Conservation (phyloP, 2,113 vertebrate species). For the Benitochromis conjunctus region DNA sequence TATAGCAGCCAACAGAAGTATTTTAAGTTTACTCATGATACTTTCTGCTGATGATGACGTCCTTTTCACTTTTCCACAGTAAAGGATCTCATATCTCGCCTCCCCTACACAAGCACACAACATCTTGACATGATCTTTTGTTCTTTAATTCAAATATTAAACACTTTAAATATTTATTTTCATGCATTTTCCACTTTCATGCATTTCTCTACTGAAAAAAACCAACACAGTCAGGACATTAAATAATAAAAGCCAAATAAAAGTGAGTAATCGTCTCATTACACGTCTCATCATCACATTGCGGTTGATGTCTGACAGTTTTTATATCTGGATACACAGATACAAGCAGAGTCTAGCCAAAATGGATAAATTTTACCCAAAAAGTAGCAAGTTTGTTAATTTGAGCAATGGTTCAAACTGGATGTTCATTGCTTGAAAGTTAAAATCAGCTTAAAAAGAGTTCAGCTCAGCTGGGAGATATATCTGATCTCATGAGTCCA, state of each 20-base stretch:
- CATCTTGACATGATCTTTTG: neutral
- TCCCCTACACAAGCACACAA: neutral
- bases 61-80: neutral
- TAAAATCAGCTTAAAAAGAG: neutral
- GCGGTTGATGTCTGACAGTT: neutral
- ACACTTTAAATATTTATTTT: neutral
- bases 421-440: neutral
- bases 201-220: neutral
- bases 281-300: neutral
- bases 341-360: neutral
- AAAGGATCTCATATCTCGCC: neutral
- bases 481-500: neutral
- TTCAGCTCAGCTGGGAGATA: neutral
- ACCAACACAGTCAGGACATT: fast-evolving
- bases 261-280: neutral
- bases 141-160: neutral
- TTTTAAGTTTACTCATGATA: neutral
- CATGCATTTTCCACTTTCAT: too few species aligned
- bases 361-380: neutral
- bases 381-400: neutral
- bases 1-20: fast-evolving
- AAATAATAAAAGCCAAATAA: neutral
- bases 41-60: neutral
- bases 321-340: neutral
- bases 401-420: neutral